Percentiles rank a stretch among this genome's conserved stretches.
Evolutionary conservation across 2,797 vertebrate genomes (phyloP).

Genomic region (Paramormyrops hopkinsi): DNA sequence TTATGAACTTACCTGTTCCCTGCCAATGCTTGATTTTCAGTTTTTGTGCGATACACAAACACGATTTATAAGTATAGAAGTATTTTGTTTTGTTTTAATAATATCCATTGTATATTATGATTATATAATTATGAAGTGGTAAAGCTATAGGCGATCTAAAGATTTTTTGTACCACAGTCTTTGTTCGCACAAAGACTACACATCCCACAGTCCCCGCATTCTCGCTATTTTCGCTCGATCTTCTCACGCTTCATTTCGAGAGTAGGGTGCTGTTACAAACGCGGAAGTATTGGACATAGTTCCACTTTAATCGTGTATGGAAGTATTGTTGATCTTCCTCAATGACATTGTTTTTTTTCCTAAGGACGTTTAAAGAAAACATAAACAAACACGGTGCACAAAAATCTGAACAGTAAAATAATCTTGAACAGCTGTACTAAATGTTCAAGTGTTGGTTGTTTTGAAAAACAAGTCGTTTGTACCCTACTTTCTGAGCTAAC

Average conservation of each 20-base stretch:
- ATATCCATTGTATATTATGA: background rate
- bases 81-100: background rate
- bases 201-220: background rate
- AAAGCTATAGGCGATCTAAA: background rate
- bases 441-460: background rate
- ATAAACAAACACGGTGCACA: background rate
- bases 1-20: background rate
- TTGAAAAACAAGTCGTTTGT: background rate
- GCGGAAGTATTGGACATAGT: background rate
- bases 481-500: background rate
- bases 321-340: background rate
- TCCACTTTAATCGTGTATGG: background rate
- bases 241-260: background rate
- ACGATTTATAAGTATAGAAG: background rate
- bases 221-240: background rate
- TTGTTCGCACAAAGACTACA: slow-evolving; percentile 1
- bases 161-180: background rate
- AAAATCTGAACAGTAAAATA: background rate
- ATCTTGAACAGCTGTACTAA: background rate
- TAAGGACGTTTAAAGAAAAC: background rate
- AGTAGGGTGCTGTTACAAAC: background rate
- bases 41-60: background rate
- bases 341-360: background rate
- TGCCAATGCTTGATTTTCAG: background rate
- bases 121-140: background rate